Conservation (phyloP, 2,797 vertebrate genomes). For the Stomatorhinus walkeri region DNA sequence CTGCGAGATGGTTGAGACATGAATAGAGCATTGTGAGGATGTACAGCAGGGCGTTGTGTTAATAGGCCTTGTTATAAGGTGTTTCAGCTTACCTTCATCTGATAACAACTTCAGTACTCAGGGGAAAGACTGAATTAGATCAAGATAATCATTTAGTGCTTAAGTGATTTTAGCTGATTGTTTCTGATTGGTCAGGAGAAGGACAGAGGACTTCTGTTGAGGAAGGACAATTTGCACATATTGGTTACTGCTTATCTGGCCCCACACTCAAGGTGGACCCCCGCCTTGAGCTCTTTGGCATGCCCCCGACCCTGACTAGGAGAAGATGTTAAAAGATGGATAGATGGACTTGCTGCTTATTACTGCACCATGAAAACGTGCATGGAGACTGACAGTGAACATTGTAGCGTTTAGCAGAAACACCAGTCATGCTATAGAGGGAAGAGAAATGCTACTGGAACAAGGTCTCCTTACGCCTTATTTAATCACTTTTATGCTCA, state of each 20-base stretch:
- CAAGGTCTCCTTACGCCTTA: neutral
- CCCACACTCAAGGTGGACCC: neutral
- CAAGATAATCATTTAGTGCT: neutral
- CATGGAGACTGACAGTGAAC: neutral
- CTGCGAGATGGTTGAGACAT: neutral
- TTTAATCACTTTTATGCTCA: neutral
- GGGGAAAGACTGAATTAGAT: neutral
- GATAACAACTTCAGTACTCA: neutral
- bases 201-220: neutral
- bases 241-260: neutral
- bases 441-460: neutral
- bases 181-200: neutral
- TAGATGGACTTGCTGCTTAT: neutral
- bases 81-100: neutral
- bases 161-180: neutral
- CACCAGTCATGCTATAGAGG: neutral
- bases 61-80: neutral
- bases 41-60: neutral
- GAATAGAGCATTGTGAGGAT: neutral
- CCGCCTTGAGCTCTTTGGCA: neutral
- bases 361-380: neutral
- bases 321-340: neutral
- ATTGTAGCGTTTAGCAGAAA: neutral
- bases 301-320: neutral
- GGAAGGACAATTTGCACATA: neutral